A percentile compares a stretch with the other conserved stretches of the same genome.
Conservation (phyloP, 2,113 vertebrate genomes). For the Plestiodon gilberti region DNA sequence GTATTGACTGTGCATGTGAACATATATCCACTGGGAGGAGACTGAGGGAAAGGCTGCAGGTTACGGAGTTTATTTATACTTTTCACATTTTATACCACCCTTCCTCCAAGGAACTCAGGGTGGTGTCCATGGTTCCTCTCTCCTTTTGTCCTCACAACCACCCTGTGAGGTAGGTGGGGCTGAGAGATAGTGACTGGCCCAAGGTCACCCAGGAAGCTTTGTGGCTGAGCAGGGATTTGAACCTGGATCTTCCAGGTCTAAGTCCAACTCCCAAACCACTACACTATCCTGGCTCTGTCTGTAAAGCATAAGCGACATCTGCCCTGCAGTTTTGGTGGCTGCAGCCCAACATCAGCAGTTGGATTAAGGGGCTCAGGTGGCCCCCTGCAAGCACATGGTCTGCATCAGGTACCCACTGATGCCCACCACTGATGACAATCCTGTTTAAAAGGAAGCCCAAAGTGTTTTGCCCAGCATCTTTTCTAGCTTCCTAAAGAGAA, state of each 20-base stretch:
- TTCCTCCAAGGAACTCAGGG: no score
- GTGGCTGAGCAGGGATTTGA: no score
- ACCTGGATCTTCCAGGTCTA: no score
- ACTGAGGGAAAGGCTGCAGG: background rate
- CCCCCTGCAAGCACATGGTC: background rate
- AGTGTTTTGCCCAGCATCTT: background rate
- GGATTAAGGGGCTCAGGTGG: background rate
- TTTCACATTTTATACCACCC: no score
- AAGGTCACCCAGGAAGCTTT: no score
- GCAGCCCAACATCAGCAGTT: background rate
- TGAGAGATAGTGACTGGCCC: no score
- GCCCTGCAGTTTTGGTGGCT: background rate
- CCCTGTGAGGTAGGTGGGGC: no score
- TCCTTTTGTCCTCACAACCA: no score
- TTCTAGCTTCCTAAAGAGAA: background rate
- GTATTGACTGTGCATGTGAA: background rate
- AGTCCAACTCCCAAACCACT: no score
- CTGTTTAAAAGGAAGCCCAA: background rate
- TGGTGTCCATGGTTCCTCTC: no score
- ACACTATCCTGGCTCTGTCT: no score
- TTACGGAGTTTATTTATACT: no score
- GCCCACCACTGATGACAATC: background rate
- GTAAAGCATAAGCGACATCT: background rate
- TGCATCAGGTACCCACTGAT: background rate
- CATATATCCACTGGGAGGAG: background rate